A percentile compares a stretch with the other conserved stretches of the same genome.
Evolutionary conservation across 2,888 invertebrate species (phyloP).

Genomic region (Lepidonotus clava): DNA sequence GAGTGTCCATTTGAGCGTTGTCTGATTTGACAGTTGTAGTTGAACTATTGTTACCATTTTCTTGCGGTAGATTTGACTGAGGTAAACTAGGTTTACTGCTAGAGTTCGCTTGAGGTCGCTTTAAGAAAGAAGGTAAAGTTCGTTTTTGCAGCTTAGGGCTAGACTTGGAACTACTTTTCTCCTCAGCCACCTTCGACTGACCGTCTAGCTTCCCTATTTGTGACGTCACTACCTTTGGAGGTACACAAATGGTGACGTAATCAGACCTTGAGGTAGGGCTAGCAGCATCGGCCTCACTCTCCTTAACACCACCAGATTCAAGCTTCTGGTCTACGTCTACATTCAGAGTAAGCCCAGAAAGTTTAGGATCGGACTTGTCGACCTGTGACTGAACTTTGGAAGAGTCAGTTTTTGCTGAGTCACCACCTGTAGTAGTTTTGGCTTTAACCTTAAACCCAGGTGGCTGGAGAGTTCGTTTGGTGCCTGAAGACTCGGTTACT

Average conservation of each 20-base stretch:
- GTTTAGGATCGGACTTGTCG: too few relatives aligned
- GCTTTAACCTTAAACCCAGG: too few relatives aligned
- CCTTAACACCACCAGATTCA: neutral
- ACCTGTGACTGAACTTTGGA: too few relatives aligned
- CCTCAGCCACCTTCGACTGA: neutral
- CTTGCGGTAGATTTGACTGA: neutral
- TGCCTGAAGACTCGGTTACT: too few relatives aligned
- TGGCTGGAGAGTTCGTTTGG: too few relatives aligned
- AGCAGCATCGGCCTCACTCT: neutral
- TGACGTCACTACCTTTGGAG: conserved; percentile 1
- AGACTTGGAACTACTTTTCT: neutral
- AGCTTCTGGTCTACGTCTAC: too few relatives aligned
- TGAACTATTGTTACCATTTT: neutral
- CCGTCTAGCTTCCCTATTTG: neutral
- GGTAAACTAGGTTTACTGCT: neutral
- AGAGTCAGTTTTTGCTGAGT: too few relatives aligned
- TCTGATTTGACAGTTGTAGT: neutral
- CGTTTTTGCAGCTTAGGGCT: neutral
- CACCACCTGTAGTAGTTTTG: too few relatives aligned
- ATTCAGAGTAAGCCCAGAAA: too few relatives aligned
- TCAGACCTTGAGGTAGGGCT: conserved; percentile 25
- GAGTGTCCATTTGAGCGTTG: neutral
- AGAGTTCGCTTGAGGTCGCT: neutral
- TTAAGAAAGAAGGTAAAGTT: neutral
- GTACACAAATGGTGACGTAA: conserved; percentile 25